phyloP scores from a whole-genome alignment of 2,888 invertebrate species.

The Acrobasis suavella region DNA sequence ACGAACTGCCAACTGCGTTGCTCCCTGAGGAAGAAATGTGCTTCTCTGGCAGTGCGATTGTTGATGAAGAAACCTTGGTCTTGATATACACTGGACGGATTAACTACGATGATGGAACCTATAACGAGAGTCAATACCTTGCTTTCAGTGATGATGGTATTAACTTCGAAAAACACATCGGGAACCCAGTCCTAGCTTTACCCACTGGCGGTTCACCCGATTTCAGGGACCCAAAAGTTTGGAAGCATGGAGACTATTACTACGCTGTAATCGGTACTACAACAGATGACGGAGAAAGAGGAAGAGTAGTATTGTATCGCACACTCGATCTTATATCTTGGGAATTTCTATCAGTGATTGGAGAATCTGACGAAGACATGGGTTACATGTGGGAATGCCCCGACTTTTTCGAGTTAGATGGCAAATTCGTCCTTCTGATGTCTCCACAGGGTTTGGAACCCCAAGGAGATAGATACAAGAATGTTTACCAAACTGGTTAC shows the following conservation, averaged over 20 bases:
- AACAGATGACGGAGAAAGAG: constrained; percentile 52
- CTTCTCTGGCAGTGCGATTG: constrained; percentile 76
- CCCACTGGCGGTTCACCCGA: constrained; percentile 62
- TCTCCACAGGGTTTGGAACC: constrained; percentile 71
- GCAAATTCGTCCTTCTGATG: constrained; percentile 67
- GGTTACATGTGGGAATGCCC: constrained; percentile 82
- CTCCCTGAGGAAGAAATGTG: constrained; percentile 69
- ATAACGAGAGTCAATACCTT: constrained; percentile 65
- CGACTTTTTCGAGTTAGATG: constrained; percentile 73
- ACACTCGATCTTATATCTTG: constrained; percentile 64
- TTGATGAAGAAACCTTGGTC: constrained; percentile 56
- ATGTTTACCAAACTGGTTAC: constrained; percentile 65
- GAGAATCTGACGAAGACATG: constrained; percentile 59
- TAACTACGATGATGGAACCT: constrained; percentile 42
- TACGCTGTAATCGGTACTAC: constrained; percentile 72
- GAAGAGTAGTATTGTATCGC: constrained; percentile 66
- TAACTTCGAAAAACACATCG: constrained; percentile 63
- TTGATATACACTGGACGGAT: constrained; percentile 69
- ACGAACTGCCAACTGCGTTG: constrained; percentile 71
- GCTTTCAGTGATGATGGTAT: constrained; percentile 69
- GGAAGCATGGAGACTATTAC: constrained; percentile 66
- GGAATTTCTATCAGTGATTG: constrained; percentile 65
- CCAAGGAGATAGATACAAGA: constrained; percentile 69
- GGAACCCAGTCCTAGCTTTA: constrained; percentile 63
- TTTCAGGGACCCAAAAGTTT: constrained; percentile 78